Evolutionary conservation across 2,888 invertebrate species (phyloP), one percentile per base, ranked within the genome.

Genomic region (Hecatera dysodea): DNA sequence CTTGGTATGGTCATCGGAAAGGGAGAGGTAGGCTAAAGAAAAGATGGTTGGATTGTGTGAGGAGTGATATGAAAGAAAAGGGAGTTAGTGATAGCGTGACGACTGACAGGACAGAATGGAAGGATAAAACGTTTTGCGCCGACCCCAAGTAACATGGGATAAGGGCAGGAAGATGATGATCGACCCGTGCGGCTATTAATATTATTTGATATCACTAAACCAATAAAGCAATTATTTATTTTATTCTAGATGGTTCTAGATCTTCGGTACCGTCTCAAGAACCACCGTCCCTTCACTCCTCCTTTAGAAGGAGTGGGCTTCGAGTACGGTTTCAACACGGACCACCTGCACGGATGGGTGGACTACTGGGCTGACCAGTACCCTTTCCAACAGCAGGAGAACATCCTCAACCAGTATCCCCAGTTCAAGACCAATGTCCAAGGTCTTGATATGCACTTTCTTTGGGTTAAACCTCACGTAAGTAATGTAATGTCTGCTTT

Each of bases 351-450:
- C 46, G 93, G 95, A 55, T 95, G 98, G 81, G 88, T 98, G 7
- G 94, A 97, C 24, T 97, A 98, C 91, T 99, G 99, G 99, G 96
- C 95, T 5, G 96, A 97, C 19, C 95, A 97, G 44, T 98, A 98
- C 88, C 96, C 98, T 72, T 91, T 95, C 69, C 90, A 91, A 53
- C 95, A 97, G 66, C 96, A 97, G 17, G 97, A 98, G 89, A 88
- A 91, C 3, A 94, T 95, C 65, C 91, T 98, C 36, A 98, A 98
- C 88, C 93, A 96, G 71, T 97, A 97, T 82, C 97, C 97, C 0
- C 98, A 98, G 76, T 98, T 96, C 91, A 97, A 96, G 81, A 98
- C 98, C 0, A 96, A 97, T 72, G 97, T 98, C 77, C 97, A 98
- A 89, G 96, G 96, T 6, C 90, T 98, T 80, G 96, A 97, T 78